These are phyloP conservation scores for Cantharis rustica DNA, from an alignment of 2,888 invertebrate genomes.

Conservation along the genomic window DNA sequence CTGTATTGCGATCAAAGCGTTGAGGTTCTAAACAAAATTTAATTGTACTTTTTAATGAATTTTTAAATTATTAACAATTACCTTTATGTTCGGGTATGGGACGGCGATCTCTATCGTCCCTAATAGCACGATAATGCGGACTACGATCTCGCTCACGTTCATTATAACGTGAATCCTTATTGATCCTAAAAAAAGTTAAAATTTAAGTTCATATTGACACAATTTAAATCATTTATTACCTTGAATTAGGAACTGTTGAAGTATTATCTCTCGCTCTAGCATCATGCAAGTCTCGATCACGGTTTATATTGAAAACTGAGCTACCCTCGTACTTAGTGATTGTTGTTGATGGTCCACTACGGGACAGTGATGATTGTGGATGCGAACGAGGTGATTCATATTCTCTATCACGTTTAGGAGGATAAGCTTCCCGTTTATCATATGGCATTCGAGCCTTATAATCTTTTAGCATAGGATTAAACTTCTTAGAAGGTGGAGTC, in stretches of 20 bases:
- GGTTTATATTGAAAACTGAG: constrained; percentile 33
- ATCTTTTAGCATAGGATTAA: constrained; percentile 40
- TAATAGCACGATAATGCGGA: constrained; percentile 45
- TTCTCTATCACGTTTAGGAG: constrained; percentile 45
- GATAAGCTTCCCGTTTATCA: constrained; percentile 46
- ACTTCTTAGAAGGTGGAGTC: constrained; percentile 43
- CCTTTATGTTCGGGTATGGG: constrained; percentile 39
- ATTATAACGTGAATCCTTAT: constrained; percentile 44
- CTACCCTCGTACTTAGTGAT: constrained; percentile 36
- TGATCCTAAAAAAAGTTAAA: constrained; percentile 18
- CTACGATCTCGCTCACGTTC: constrained; percentile 47
- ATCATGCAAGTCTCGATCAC: constrained; percentile 40
- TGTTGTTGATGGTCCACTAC: constrained; percentile 27
- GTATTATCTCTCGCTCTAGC: constrained; percentile 19
- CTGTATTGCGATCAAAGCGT: constrained; percentile 41
- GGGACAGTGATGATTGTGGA: constrained; percentile 33
- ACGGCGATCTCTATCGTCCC: constrained; percentile 45
- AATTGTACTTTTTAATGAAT: neutral
- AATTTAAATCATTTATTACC: constrained; percentile 3
- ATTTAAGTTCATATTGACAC: neutral
- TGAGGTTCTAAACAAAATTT: constrained; percentile 36
- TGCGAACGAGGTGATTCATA: constrained; percentile 40
- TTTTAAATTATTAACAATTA: constrained; percentile 28
- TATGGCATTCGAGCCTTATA: constrained; percentile 39
- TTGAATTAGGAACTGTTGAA: constrained; percentile 13